Percentiles rank a stretch among this genome's conserved stretches.
Conservation (phyloP, 2,113 vertebrate genomes). For the Numida meleagris region DNA sequence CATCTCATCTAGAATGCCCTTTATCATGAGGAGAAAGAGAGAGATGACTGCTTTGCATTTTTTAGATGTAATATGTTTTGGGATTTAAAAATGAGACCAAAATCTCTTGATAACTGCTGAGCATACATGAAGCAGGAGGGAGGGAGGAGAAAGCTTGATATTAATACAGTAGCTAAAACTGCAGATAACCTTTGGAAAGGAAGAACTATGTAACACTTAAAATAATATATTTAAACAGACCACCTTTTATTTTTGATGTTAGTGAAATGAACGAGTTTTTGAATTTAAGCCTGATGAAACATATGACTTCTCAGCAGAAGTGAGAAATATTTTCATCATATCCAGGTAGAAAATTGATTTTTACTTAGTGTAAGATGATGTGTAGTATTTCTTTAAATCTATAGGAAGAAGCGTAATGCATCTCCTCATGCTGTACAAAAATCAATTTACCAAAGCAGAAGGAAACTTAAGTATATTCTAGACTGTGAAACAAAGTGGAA, state of each 20-base stretch:
- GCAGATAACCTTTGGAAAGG: neutral
- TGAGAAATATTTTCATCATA: constrained; percentile 40
- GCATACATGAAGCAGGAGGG: neutral
- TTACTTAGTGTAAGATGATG: constrained; percentile 31
- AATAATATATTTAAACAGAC: constrained; percentile 18
- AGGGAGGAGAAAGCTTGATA: constrained; percentile 36
- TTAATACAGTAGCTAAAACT: constrained; percentile 27
- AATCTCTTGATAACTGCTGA: constrained; percentile 44
- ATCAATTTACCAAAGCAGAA: constrained; percentile 49
- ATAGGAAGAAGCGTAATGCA: constrained; percentile 30
- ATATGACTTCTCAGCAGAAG: neutral
- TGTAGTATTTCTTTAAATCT: constrained; percentile 53
- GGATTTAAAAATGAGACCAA: constrained; percentile 19
- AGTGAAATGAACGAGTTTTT: constrained; percentile 8
- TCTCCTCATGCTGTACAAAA: constrained; percentile 17
- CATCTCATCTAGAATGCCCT: constrained; percentile 52
- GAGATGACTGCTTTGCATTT: constrained; percentile 40
- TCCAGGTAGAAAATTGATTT: constrained; percentile 53
- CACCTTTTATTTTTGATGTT: constrained; percentile 36
- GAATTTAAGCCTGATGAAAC: neutral
- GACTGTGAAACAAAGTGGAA: constrained; percentile 29
- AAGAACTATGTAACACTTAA: constrained; percentile 33
- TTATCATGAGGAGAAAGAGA: constrained; percentile 44
- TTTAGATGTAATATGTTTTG: constrained; percentile 31
- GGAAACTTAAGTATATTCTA: neutral